phyloP scores from a whole-genome alignment of 2,888 invertebrate species.

The Linnaemya tessellans region DNA sequence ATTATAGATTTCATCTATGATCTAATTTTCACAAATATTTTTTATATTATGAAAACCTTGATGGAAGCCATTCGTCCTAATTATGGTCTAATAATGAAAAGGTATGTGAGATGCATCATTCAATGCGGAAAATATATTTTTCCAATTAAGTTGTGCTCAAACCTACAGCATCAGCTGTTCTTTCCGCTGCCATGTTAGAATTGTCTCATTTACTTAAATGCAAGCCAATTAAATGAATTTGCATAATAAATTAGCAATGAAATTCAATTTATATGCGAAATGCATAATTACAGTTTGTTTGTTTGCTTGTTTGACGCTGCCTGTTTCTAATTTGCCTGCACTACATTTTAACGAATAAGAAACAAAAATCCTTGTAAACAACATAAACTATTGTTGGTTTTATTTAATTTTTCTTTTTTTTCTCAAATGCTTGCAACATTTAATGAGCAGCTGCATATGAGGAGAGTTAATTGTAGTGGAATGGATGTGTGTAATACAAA shows the following conservation, averaged over 20 bases:
- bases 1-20: too few species aligned
- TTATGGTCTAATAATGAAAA: too few species aligned
- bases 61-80: too few species aligned
- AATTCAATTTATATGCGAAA: constrained; percentile 56
- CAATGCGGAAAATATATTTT: too few species aligned
- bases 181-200: background rate
- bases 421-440: background rate
- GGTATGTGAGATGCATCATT: too few species aligned
- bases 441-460: background rate
- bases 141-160: background rate
- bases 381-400: constrained; percentile 8
- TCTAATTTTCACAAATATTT: too few species aligned
- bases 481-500: background rate
- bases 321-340: background rate
- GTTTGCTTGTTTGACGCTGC: constrained; percentile 17
- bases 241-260: constrained; percentile 70
- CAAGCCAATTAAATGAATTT: constrained; percentile 71
- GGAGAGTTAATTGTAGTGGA: background rate
- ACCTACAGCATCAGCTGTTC: background rate
- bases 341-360: background rate
- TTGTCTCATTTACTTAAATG: constrained; percentile 47
- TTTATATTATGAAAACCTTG: too few species aligned
- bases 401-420: background rate
- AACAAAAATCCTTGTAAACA: background rate
- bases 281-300: constrained; percentile 37